Evolutionary conservation across 2,888 invertebrate species (phyloP).

Genomic region (Lasioglossum marginatum): DNA sequence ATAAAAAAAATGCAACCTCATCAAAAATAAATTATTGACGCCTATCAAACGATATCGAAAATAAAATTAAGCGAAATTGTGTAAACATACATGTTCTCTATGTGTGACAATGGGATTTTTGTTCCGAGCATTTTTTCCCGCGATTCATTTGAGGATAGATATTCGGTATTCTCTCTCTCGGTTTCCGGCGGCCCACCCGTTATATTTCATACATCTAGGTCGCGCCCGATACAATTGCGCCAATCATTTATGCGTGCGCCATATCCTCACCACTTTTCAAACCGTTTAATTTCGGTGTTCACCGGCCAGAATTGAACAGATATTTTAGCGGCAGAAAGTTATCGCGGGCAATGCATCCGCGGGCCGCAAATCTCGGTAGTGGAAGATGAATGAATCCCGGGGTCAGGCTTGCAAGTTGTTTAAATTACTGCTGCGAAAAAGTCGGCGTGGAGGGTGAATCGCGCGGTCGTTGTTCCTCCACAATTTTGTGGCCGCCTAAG

Average conservation of each 20-base stretch:
- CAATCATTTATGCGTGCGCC: slow-evolving; percentile 14
- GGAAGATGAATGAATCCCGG: slow-evolving; percentile 49
- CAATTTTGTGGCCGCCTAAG: slow-evolving; percentile 24
- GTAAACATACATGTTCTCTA: background rate
- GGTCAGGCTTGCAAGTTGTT: slow-evolving; percentile 51
- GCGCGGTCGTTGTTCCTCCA: slow-evolving; percentile 25
- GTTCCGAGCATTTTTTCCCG: background rate
- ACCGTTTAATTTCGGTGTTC: slow-evolving; percentile 27
- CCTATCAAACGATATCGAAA: background rate
- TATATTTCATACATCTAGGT: background rate
- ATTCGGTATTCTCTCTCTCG: background rate
- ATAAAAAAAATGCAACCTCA: background rate
- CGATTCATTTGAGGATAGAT: background rate
- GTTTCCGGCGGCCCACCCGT: background rate
- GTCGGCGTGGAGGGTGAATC: background rate
- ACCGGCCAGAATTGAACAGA: slow-evolving; percentile 39
- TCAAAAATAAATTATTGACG: too few relatives aligned
- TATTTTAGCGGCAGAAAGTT: slow-evolving; percentile 49
- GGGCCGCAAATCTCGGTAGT: slow-evolving; percentile 39
- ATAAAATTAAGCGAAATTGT: background rate
- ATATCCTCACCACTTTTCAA: background rate
- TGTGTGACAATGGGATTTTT: background rate
- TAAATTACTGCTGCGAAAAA: slow-evolving; percentile 38
- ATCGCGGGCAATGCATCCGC: slow-evolving; percentile 38
- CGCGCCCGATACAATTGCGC: slow-evolving; percentile 15